Evolutionary conservation across 2,113 vertebrate species (phyloP).

Genomic region (Eudyptes chrysolophus): DNA sequence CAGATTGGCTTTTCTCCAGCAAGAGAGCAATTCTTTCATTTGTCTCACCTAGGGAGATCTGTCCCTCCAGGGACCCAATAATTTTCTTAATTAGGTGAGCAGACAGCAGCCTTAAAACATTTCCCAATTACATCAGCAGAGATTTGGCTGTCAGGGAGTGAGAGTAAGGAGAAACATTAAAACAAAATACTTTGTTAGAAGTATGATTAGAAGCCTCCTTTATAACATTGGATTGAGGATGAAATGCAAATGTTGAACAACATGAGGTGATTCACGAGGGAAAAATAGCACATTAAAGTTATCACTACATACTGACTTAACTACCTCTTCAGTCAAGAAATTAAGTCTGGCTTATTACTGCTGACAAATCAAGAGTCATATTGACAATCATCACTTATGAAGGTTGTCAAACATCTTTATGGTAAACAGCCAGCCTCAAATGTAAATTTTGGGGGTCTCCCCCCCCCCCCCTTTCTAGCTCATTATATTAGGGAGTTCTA

Average conservation of each 20-base stretch:
- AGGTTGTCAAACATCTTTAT: not conserved
- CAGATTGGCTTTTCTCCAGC: not conserved
- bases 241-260: not conserved
- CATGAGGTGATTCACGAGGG: not conserved
- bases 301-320: not conserved
- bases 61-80: not conserved
- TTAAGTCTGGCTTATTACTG: not conserved
- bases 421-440: not conserved
- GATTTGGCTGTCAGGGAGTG: not conserved
- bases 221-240: not conserved
- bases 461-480: rapidly evolving
- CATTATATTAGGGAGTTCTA: not conserved
- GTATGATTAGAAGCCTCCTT: not conserved
- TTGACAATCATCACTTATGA: not conserved
- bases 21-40: not conserved
- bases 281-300: not conserved
- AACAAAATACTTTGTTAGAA: not conserved
- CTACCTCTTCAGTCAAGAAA: not conserved
- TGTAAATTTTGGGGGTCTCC: rapidly evolving
- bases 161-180: not conserved
- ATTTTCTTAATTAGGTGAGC: conserved; percentile 33
- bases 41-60: not conserved
- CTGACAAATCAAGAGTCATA: not conserved
- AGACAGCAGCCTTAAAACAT: not conserved
- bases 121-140: conserved; percentile 10